These are phyloP conservation scores for Galendromus occidentalis DNA, from an alignment of 1,140 invertebrate species.

Conservation along the genomic window DNA sequence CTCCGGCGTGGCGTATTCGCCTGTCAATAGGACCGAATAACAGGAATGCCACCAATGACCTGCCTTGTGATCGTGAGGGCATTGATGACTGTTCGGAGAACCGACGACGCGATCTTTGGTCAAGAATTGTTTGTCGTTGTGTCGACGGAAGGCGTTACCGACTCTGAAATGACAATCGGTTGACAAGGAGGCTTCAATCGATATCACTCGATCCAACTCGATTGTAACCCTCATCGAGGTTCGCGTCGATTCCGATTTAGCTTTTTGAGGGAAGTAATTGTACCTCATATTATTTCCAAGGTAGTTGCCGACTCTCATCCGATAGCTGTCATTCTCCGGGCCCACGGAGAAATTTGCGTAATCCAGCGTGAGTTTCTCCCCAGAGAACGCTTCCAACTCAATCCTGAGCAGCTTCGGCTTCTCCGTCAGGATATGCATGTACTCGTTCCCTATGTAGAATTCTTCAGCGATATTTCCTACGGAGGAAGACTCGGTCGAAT, in stretches of 20 bases:
- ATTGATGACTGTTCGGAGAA: neutral
- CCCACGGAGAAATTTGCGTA: neutral
- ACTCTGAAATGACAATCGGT: neutral
- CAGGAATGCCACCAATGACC: slow-evolving; percentile 4
- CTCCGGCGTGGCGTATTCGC: neutral
- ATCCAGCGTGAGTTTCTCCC: neutral
- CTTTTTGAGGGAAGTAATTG: too few species aligned
- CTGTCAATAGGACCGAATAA: neutral
- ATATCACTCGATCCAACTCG: too few species aligned
- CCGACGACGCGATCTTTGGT: neutral
- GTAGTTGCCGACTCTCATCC: neutral
- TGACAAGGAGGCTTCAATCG: too few species aligned
- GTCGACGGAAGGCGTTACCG: neutral
- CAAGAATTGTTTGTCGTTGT: neutral
- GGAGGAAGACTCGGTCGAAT: neutral
- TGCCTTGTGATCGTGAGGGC: neutral
- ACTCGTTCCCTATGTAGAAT: slow-evolving; percentile 2
- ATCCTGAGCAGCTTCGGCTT: neutral
- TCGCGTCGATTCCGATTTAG: too few species aligned
- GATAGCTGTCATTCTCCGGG: neutral
- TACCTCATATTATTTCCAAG: slow-evolving; percentile 9
- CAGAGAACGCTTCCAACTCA: neutral
- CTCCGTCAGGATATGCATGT: neutral
- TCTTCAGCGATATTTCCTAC: neutral
- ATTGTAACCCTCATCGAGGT: too few species aligned